Evolutionary conservation across 92 coral and sea anemone species (phyloP).

Genomic region (Zoanthus solanderi): DNA sequence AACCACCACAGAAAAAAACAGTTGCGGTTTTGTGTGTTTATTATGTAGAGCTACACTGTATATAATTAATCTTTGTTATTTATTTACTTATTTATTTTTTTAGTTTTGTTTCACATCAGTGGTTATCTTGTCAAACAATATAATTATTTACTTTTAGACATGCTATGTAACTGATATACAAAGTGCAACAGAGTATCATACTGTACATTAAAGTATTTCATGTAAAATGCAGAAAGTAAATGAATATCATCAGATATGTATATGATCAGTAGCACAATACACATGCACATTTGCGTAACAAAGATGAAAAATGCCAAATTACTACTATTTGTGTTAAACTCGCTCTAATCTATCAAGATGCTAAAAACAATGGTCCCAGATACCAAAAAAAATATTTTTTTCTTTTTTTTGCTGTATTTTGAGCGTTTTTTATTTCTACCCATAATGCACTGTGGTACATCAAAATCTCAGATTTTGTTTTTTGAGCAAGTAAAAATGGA

Average conservation of each 20-base stretch:
- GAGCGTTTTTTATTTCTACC: too few species aligned
- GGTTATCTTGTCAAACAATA: constrained; percentile 33
- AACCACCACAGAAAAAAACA: constrained; percentile 6
- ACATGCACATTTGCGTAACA: constrained; percentile 16
- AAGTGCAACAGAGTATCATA: constrained; percentile 54
- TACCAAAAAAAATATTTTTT: not conserved
- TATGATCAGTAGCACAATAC: constrained; percentile 4
- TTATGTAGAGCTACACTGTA: constrained; percentile 45
- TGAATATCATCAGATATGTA: constrained; percentile 33
- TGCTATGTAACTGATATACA: constrained; percentile 41
- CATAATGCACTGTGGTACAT: not conserved
- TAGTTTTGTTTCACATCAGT: constrained; percentile 52
- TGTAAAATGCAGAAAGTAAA: constrained; percentile 53
- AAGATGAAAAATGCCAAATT: not conserved
- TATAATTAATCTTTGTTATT: constrained; percentile 5
- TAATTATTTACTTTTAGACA: constrained; percentile 47
- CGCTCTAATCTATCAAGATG: not conserved
- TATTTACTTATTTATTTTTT: constrained; percentile 25
- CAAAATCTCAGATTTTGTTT: too few species aligned
- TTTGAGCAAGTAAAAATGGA: too few species aligned
- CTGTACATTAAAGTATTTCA: constrained; percentile 50
- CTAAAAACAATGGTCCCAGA: not conserved
- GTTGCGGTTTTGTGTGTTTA: constrained; percentile 13
- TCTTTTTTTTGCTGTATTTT: too few species aligned
- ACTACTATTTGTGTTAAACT: not conserved